Evolutionary conservation across 2,888 invertebrate species (phyloP), one percentile per base, ranked within the genome.

Genomic region (Emmelina monodactyla): DNA sequence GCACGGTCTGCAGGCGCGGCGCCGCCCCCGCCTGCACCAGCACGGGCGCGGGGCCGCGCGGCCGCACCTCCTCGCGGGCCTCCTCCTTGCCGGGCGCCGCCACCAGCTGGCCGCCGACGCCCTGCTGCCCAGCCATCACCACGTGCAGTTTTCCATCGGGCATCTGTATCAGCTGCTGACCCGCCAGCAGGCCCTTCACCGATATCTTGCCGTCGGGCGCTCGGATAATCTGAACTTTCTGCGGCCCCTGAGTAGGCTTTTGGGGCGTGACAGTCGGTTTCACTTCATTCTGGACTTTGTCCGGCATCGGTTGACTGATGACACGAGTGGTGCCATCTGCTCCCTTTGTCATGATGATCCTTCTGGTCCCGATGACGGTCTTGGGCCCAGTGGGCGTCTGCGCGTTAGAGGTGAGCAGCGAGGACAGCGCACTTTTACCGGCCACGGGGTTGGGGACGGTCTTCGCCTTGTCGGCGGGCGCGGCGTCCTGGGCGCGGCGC

Each of bases 71-170:
- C 34, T 47, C 55, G 38, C 14, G 45, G 28, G 35, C 47, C 46
- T 50, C 59, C 35, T 31, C 35, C 16, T 42, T 30, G 40, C 14
- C 41, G 29, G 1, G 39, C 14, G 2, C 47, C 11, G 78, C 65
- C 5, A 80, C 71, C 15, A 80, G 51, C 44, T 78, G 76, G 2
- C 79, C 78, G 1, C 63, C 52, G 39, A 73, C 62, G 11, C 83
- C 82, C 30, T 85, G 76, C 54, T 87, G 87, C 5, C 84, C 83
- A 7, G 87, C 84, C 60, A 85, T 88, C 22, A 91, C 82, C 12
- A 96, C 88, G 58, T 96, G 95, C 14, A 96, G 73, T 61, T 94
- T 93, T 0, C 97, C 97, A 64, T 97, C 96, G 0, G 95, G 90
- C 85, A 94, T 89, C 62, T 95, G 92, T 29, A 96, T 88, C 37